Percentiles rank a stretch among this genome's conserved stretches.
These are phyloP conservation scores for Phoxinus dragarum DNA, from an alignment of 2,797 vertebrate species.

Conservation along the genomic window DNA sequence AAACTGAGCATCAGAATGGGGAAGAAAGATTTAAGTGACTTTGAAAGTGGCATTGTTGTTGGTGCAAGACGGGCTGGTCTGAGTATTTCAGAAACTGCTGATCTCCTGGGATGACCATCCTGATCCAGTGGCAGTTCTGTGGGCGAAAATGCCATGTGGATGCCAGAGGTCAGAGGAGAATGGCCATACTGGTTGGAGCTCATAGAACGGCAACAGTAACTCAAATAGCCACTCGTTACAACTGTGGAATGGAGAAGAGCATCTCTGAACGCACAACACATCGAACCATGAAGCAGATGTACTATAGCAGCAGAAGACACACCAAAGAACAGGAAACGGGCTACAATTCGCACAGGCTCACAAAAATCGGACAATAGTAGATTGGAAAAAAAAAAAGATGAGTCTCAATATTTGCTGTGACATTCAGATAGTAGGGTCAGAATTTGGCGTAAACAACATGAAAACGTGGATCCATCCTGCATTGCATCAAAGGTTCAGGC, in stretches of 20 bases:
- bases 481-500: neutral
- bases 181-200: neutral
- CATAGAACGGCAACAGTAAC: too few relatives aligned
- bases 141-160: constrained; percentile 42
- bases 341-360: neutral
- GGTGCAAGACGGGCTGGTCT: neutral
- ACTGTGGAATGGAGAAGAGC: too few relatives aligned
- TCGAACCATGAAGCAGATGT: too few relatives aligned
- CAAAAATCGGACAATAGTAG: too few relatives aligned
- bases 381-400: neutral
- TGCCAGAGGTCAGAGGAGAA: constrained; percentile 51
- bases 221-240: too few relatives aligned
- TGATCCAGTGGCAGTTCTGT: too few relatives aligned
- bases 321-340: too few relatives aligned
- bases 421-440: neutral
- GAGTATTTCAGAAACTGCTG: neutral
- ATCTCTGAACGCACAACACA: too few relatives aligned
- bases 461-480: neutral
- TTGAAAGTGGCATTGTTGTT: neutral
- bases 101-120: too few relatives aligned
- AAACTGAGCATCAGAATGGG: neutral
- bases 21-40: neutral
- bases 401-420: neutral
- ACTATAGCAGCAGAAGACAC: too few relatives aligned
- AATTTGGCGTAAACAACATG: neutral